A percentile compares a stretch with the other conserved stretches of the same genome.
These are phyloP conservation scores for Brenthis hecate DNA, from an alignment of 2,888 invertebrate genomes.

Conservation along the genomic window DNA sequence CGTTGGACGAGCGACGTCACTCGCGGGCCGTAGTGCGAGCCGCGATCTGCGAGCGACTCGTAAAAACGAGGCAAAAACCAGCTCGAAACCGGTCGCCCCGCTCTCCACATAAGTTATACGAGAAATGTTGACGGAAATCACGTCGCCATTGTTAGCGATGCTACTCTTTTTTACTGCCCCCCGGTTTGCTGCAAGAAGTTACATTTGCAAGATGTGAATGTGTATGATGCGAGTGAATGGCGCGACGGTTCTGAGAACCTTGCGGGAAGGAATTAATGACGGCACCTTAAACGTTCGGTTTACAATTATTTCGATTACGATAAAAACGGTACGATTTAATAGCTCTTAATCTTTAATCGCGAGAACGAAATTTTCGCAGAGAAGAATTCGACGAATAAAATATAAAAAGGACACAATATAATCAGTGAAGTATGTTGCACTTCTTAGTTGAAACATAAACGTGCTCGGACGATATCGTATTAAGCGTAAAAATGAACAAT, in stretches of 20 bases:
- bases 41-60: slow-evolving; percentile 12
- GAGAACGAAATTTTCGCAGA: neutral
- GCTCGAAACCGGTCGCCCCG: slow-evolving; percentile 49
- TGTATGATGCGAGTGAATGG: slow-evolving; percentile 19
- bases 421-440: neutral
- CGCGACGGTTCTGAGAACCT: slow-evolving; percentile 22
- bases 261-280: slow-evolving; percentile 24
- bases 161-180: slow-evolving; percentile 26
- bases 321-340: slow-evolving; percentile 21
- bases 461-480: too few species aligned
- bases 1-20: slow-evolving; percentile 4
- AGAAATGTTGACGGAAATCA: slow-evolving; percentile 60
- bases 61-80: slow-evolving; percentile 57
- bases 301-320: slow-evolving; percentile 19
- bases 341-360: slow-evolving; percentile 13
- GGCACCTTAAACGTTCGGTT: slow-evolving; percentile 16
- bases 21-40: slow-evolving; percentile 13
- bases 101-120: slow-evolving; percentile 38
- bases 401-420: too few species aligned
- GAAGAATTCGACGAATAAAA: too few species aligned
- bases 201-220: slow-evolving; percentile 20
- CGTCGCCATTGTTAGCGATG: slow-evolving; percentile 43
- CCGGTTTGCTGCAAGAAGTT: slow-evolving; percentile 26
- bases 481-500: too few species aligned
- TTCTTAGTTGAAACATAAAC: too few species aligned